Evolutionary conservation across 2,113 vertebrate genomes (phyloP).

Genomic region (Amblyopsis rosae): DNA sequence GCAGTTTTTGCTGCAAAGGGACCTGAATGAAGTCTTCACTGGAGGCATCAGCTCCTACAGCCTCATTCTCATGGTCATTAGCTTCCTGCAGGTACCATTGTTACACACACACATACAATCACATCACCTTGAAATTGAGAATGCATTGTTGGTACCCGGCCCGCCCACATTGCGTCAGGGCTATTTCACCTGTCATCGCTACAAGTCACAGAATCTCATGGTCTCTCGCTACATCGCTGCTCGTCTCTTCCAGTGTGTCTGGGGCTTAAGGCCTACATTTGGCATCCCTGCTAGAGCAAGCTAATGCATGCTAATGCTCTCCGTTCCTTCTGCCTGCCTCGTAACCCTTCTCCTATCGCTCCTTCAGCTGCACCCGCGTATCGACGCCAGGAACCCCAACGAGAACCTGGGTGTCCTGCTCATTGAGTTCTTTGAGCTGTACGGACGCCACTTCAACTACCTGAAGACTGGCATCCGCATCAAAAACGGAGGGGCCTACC

Average conservation of each 20-base stretch:
- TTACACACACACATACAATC: not conserved
- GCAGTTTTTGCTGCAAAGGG: slow-evolving; percentile 84
- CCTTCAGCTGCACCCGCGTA: slow-evolving; percentile 90
- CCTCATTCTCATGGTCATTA: slow-evolving; percentile 85
- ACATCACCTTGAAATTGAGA: no score
- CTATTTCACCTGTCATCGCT: no score
- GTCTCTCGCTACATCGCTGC: no score
- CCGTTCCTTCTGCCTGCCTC: not conserved
- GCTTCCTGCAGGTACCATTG: slow-evolving; percentile 79
- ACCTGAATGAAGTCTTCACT: slow-evolving; percentile 84
- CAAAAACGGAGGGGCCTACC: slow-evolving; percentile 93
- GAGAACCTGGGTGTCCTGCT: slow-evolving; percentile 95
- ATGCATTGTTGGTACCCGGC: no score
- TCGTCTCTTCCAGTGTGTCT: no score
- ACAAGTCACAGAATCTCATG: no score
- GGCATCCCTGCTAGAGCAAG: no score
- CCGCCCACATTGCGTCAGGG: no score
- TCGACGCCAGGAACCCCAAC: slow-evolving; percentile 88
- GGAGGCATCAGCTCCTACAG: slow-evolving; percentile 85
- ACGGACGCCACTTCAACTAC: slow-evolving; percentile 98
- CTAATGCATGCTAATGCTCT: no score
- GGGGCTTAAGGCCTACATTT: no score
- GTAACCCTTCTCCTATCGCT: not conserved
- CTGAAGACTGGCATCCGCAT: slow-evolving; percentile 98
- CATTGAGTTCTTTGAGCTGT: slow-evolving; percentile 99